Conservation (phyloP, 2,113 vertebrate species). For the Sardina pilchardus region DNA sequence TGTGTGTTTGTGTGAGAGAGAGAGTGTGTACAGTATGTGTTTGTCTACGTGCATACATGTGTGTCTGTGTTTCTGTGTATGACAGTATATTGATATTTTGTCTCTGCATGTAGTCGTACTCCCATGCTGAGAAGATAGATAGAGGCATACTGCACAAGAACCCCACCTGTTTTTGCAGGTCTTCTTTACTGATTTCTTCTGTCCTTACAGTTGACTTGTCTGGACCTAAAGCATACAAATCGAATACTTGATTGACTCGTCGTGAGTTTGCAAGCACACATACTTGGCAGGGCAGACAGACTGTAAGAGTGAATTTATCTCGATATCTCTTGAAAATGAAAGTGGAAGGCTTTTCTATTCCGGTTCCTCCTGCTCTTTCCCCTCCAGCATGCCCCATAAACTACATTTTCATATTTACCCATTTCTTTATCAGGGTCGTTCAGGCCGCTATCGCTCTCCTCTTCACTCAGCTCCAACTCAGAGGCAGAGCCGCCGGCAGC, state of each 20-base stretch:
- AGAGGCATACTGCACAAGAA: background rate
- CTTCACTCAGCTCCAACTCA: constrained; percentile 71
- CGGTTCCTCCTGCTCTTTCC: background rate
- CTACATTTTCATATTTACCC: background rate
- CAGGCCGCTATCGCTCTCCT: constrained; percentile 66
- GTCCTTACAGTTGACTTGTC: background rate
- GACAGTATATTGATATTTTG: background rate
- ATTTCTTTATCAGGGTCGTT: background rate
- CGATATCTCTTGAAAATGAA: background rate
- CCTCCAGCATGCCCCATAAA: background rate
- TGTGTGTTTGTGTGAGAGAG: background rate
- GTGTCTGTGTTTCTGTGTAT: background rate
- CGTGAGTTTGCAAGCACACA: background rate
- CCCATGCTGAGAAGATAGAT: too few relatives aligned
- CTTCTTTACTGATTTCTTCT: constrained; percentile 42
- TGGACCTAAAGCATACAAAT: background rate
- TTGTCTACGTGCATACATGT: background rate
- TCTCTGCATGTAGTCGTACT: background rate
- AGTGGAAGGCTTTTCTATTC: background rate
- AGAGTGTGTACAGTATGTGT: background rate
- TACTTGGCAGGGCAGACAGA: background rate
- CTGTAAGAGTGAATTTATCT: background rate
- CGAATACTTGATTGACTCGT: background rate
- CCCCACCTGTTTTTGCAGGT: constrained; percentile 71
- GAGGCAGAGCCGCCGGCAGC: constrained; percentile 48